phyloP scores from a whole-genome alignment of 2,797 vertebrate genomes.

The Zenarchopterus dispar region DNA sequence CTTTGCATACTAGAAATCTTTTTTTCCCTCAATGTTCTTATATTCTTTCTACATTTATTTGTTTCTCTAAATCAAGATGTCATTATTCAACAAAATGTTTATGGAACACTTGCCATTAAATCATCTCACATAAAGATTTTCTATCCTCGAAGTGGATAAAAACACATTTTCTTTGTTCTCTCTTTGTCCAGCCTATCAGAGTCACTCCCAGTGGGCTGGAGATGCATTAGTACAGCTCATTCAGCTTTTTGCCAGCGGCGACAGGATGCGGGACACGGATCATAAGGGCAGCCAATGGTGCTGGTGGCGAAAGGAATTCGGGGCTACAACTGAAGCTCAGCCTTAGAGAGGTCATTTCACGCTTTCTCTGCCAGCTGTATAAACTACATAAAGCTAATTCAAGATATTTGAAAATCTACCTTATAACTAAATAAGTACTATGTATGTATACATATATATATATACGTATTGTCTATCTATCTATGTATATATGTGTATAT shows the following conservation, averaged over 20 bases:
- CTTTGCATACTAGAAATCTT: conserved; percentile 11
- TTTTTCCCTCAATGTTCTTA: not conserved
- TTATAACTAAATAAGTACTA: not conserved
- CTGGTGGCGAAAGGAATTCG: conserved; percentile 27
- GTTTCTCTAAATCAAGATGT: conserved; percentile 20
- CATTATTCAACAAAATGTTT: conserved; percentile 22
- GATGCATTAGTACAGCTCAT: conserved; percentile 45
- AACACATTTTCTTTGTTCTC: conserved; percentile 33
- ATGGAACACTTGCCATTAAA: conserved; percentile 20
- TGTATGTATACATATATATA: too few species aligned
- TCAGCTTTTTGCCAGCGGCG: conserved; percentile 45
- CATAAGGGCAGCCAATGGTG: conserved; percentile 20
- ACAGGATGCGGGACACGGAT: conserved; percentile 31
- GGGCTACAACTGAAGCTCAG: conserved; percentile 4
- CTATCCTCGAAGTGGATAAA: conserved; percentile 30
- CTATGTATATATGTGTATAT: too few species aligned
- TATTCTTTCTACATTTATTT: conserved; percentile 13
- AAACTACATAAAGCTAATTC: conserved; percentile 27
- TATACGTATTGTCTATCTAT: too few species aligned
- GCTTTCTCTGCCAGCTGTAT: conserved; percentile 31
- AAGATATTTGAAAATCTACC: conserved; percentile 24
- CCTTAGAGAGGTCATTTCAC: conserved; percentile 22
- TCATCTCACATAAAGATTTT: conserved; percentile 27
- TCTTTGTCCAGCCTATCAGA: conserved; percentile 50
- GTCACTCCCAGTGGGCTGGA: conserved; percentile 33